Percentiles rank a stretch among this genome's conserved stretches.
phyloP scores from a whole-genome alignment of 1,140 invertebrate genomes.

The Papilio aristodemus region DNA sequence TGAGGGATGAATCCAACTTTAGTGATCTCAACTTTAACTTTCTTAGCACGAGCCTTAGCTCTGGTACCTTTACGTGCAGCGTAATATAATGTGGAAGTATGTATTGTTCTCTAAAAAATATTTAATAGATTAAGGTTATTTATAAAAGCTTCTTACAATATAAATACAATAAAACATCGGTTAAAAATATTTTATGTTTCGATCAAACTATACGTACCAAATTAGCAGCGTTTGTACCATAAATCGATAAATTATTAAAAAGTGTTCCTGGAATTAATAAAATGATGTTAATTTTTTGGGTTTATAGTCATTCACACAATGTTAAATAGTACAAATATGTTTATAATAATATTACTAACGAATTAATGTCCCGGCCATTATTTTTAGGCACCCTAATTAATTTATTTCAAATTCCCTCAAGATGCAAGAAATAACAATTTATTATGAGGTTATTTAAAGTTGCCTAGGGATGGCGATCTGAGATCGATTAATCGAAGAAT shows the following conservation, averaged over 20 bases:
- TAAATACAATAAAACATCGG: neutral
- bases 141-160: neutral
- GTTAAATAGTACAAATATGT: neutral
- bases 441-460: conserved; percentile 41
- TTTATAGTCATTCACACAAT: neutral
- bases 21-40: conserved; percentile 85
- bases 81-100: conserved; percentile 73
- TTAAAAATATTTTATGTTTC: neutral
- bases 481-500: too few relatives aligned
- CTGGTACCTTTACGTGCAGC: conserved; percentile 89
- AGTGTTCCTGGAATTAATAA: conserved; percentile 60
- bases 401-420: neutral
- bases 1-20: conserved; percentile 85
- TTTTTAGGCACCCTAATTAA: conserved; percentile 1
- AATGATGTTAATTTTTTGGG: conserved; percentile 27
- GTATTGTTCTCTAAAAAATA: conserved; percentile 58
- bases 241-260: conserved; percentile 51
- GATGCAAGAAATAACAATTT: neutral
- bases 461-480: too few relatives aligned
- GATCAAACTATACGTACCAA: conserved; percentile 52
- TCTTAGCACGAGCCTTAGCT: conserved; percentile 85
- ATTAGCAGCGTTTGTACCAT: conserved; percentile 48
- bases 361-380: conserved; percentile 61
- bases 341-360: conserved; percentile 47
- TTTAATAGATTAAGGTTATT: conserved; percentile 24